Base-by-base conservation (phyloP, 2,888 invertebrate genomes). In the Cerastis rubricosa region DNA sequence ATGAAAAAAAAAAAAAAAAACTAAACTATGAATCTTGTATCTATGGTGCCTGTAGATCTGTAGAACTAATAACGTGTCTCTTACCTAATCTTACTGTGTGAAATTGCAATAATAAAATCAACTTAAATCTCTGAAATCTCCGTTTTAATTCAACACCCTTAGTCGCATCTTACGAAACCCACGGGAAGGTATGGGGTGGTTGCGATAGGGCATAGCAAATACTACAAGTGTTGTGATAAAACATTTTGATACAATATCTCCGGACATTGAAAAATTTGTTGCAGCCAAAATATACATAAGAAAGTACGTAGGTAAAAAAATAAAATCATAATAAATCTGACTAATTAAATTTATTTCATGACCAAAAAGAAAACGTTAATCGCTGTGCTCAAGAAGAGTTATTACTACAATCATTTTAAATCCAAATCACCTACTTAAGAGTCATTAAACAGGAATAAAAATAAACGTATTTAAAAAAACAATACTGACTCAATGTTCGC, bases 401-500 rank as follows among this genome's bases (percentile, higher is more conserved):
- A 81, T 63, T 51, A 47, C 66, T 29, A 29, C 40, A 54, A 84
- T 76, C 12, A 25, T 22, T 76, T 84, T 84, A 45, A 66, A 74
- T 74, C 47, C 69, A 45, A 76, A 72, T 71, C 12, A 76, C 65
- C 59, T 63, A 67, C 70, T 0, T 47, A 76, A 57, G 47, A 73
- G 25, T 40, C 80, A 40, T 71, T 77, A 49, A 75, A 76, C 51
- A 74, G 35, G 40, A 70, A 43, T 71, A 65, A 74, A 81, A 49
- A 73, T 78, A 74, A 66, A 75, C 35, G 59, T 6, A 43, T 65
- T 45, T 70, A 76, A 77, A 74, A 66, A 78, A 40, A 76, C 45
- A 71, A 63, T 59, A 63, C 29, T 85, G 84, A 82, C 35, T 82
- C 84, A 81, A 57, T 59, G 64, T 47, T 47, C 11, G 49, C 22